phyloP scores from a whole-genome alignment of 2,888 invertebrate species.

The Crematogaster levior region DNA sequence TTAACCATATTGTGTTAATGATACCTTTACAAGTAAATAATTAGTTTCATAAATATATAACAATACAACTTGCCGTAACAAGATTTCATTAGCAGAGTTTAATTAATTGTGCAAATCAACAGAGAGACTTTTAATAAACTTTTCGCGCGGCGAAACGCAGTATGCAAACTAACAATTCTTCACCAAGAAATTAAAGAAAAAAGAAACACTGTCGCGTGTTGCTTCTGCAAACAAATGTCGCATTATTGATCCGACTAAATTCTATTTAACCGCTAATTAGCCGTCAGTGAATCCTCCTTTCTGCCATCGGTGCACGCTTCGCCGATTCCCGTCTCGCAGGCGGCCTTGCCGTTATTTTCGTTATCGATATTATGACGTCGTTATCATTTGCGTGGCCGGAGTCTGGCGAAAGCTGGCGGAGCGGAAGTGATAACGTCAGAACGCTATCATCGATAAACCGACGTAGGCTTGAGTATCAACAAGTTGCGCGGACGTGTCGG shows the following conservation, averaged over 20 bases:
- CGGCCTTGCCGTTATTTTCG: slow-evolving; percentile 47
- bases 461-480: slow-evolving; percentile 28
- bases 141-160: neutral
- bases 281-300: neutral
- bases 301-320: neutral
- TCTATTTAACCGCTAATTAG: slow-evolving; percentile 40
- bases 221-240: neutral
- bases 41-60: slow-evolving; percentile 20
- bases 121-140: neutral
- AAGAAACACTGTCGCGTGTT: neutral
- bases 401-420: slow-evolving; percentile 24
- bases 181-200: neutral
- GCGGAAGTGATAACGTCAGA: slow-evolving; percentile 52
- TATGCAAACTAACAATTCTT: neutral
- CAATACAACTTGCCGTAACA: neutral
- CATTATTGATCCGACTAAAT: neutral
- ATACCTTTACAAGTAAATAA: neutral
- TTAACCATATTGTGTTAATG: neutral
- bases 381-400: slow-evolving; percentile 23
- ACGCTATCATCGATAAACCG: slow-evolving; percentile 24
- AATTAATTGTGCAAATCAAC: slow-evolving; percentile 14
- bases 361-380: slow-evolving; percentile 50
- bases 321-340: slow-evolving; percentile 19
- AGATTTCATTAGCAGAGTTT: neutral
- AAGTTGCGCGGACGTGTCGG: slow-evolving; percentile 32